These are phyloP conservation scores for Alsophila aescularia DNA, from an alignment of 2,888 invertebrate genomes.

Conservation along the genomic window DNA sequence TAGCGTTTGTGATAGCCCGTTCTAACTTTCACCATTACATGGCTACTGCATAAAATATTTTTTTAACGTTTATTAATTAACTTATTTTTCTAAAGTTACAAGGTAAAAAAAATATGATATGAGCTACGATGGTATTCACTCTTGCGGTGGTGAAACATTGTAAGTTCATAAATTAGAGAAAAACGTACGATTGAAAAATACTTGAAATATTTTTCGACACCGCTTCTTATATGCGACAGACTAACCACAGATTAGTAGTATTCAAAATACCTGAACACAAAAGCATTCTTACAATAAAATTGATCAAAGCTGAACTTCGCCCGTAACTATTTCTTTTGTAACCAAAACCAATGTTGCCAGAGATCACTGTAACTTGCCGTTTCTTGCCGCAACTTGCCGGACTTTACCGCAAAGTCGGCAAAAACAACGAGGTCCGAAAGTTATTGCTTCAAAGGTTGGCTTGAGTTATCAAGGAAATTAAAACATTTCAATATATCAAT, in stretches of 20 bases:
- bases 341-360: constrained; percentile 3
- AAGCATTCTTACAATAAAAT: neutral
- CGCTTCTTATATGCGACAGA: neutral
- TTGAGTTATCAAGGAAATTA: constrained; percentile 7
- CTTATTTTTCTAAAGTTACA: no score
- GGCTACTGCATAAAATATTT: no score
- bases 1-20: no score
- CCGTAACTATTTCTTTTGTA: constrained; percentile 7
- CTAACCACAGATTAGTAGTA: neutral
- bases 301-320: constrained; percentile 2
- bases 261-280: neutral
- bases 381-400: constrained; percentile 2
- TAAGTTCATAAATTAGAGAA: no score
- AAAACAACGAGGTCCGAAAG: constrained; percentile 1
- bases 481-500: constrained; percentile 12
- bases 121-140: no score
- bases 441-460: constrained; percentile 2
- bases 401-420: constrained; percentile 1
- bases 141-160: no score
- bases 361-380: neutral
- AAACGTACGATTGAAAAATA: no score
- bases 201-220: no score
- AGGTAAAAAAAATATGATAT: no score
- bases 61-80: no score
- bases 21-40: no score